Evolutionary conservation across 2,797 vertebrate genomes (phyloP), one percentile per base, ranked within the genome.

Genomic region (Phoeniculus purpureus): DNA sequence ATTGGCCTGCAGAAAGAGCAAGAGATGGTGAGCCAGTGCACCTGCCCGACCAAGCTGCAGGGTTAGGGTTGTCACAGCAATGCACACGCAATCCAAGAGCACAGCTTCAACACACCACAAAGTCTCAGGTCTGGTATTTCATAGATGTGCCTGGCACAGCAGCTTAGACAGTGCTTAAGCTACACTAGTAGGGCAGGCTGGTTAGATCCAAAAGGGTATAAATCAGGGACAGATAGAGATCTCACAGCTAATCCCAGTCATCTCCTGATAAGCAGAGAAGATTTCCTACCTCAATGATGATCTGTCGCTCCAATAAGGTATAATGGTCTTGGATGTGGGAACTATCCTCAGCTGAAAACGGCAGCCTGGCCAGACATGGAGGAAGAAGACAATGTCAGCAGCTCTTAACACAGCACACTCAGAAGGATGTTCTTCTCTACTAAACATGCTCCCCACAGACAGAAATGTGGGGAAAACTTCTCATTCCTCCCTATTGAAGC

Each of bases 231-330:
- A 75, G 29, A 21, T 0, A 73, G 50, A 82, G 31, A 74, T 59
- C 29, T 73, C 3, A 3, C n/a, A 88, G 79, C 18, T 43, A 72
- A 65, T 40, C 19, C 26, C 51, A 86, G 50, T 19, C 32, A 79
- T 6, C 22, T 83, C 70, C 50, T 32, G 27, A 68, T 13, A 62
- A 88, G 52, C 40, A 76, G 22, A 25, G 67, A 78, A 86, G 45
- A 79, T 61, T 43, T 86, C 97, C 95, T 77, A 99, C 99, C 98
- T 99, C 99, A 32, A 99, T 98, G 83, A 99, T 98, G 93, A 99
- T 99, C 97, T 99, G 99, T 67, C 99, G 97, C 93, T 99, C 99
- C 97, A 99, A 97, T 70, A 99, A 97, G 0, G 98, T 99, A 85
- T 98, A 99, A 95, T 99, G 99, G 88, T 99, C 99, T 96, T 98